These are phyloP conservation scores for Uloborus diversus DNA, from an alignment of 1,140 invertebrate genomes.

Conservation along the genomic window DNA sequence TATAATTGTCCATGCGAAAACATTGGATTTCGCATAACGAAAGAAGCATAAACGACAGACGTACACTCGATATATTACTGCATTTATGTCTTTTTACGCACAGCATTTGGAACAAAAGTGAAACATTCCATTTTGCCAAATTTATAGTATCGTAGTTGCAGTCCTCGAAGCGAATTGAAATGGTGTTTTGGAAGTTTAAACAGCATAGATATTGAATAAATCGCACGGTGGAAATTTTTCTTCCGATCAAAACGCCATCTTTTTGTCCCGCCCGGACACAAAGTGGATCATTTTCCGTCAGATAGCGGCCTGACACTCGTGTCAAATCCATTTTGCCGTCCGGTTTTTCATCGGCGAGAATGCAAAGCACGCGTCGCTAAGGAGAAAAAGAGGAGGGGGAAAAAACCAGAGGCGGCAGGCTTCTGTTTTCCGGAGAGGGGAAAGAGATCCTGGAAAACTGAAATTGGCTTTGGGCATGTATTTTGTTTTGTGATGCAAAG, in stretches of 20 bases:
- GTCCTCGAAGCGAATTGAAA: too few relatives aligned
- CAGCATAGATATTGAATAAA: too few relatives aligned
- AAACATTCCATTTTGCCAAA: too few relatives aligned
- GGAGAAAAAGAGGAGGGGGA: not conserved
- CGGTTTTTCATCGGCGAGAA: not conserved
- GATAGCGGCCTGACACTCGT: not conserved
- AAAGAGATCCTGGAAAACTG: not conserved
- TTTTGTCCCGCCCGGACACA: not conserved
- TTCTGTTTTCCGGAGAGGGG: not conserved
- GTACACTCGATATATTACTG: too few relatives aligned
- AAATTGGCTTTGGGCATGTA: slow-evolving; percentile 31
- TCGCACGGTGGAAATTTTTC: not conserved
- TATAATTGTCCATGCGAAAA: too few relatives aligned
- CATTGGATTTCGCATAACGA: too few relatives aligned
- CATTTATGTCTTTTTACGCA: too few relatives aligned
- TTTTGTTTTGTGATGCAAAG: slow-evolving; percentile 21
- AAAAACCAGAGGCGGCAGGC: too few relatives aligned
- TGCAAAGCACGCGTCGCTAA: not conserved
- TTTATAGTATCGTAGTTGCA: too few relatives aligned
- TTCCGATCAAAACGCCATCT: not conserved
- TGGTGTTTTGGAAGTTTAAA: too few relatives aligned
- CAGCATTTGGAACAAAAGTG: too few relatives aligned
- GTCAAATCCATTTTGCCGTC: slow-evolving; percentile 12
- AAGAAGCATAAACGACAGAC: too few relatives aligned
- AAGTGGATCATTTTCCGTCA: not conserved